Evolutionary conservation across 2,113 vertebrate genomes (phyloP).

Genomic region (Syngnathoides biaculeatus): DNA sequence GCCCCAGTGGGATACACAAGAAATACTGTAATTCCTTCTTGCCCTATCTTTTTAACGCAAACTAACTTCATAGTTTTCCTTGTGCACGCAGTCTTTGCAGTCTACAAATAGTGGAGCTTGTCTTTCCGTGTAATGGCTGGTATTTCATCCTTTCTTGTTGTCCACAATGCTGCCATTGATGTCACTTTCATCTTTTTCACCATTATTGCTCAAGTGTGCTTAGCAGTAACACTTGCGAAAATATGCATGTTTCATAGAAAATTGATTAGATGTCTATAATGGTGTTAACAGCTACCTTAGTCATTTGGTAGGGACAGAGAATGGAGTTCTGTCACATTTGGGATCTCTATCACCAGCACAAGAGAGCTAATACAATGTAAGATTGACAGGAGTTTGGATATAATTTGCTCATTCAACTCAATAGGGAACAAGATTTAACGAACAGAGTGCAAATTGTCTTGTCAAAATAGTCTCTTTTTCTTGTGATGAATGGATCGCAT

Average conservation of each 20-base stretch:
- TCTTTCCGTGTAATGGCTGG: conserved; percentile 19
- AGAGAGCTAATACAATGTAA: background rate
- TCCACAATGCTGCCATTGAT: background rate
- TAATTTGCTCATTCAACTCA: background rate
- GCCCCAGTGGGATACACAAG: too few species aligned
- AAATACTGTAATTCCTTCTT: too few species aligned
- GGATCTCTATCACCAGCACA: background rate
- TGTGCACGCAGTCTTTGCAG: conserved; percentile 18
- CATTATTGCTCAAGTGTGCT: conserved; percentile 10
- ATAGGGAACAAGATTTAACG: background rate
- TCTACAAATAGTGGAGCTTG: conserved; percentile 31
- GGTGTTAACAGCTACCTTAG: background rate
- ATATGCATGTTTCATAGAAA: conserved; percentile 27
- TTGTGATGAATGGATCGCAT: too few species aligned
- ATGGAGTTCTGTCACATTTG: background rate
- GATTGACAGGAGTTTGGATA: background rate
- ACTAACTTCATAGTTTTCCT: conserved; percentile 10
- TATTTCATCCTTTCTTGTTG: conserved; percentile 13
- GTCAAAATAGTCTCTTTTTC: too few species aligned
- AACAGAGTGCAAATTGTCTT: too few species aligned
- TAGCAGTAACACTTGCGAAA: conserved; percentile 14
- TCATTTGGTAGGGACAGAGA: background rate
- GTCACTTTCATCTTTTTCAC: conserved; percentile 4
- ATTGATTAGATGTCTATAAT: conserved; percentile 1
- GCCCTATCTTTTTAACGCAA: background rate